A percentile compares a stretch with the other conserved stretches of the same genome.
phyloP scores from a whole-genome alignment of 2,888 invertebrate genomes.

The Eupithecia subfuscata region DNA sequence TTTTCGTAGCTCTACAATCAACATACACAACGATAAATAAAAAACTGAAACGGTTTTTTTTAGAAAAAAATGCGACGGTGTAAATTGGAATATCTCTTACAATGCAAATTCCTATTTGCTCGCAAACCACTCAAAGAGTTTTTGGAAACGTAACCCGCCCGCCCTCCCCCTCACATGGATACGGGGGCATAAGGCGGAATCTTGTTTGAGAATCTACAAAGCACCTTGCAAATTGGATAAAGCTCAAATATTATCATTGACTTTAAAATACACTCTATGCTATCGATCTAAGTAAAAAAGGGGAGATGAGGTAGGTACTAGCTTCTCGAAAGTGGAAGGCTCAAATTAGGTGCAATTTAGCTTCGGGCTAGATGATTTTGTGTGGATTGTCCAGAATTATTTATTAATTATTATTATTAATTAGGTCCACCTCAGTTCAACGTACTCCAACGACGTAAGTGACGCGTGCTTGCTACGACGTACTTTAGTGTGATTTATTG shows the following conservation, averaged over 20 bases:
- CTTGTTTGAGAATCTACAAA: background rate
- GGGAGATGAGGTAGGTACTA: no score
- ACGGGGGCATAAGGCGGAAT: background rate
- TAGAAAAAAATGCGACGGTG: background rate
- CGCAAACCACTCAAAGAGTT: slow-evolving; percentile 48
- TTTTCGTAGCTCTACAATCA: background rate
- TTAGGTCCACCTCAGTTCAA: no score
- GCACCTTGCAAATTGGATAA: background rate
- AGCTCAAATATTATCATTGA: background rate
- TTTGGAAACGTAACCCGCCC: slow-evolving; percentile 37
- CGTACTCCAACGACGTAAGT: no score
- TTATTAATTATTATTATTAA: no score
- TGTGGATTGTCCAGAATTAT: no score
- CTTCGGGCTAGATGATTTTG: no score
- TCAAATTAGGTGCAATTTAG: no score
- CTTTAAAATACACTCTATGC: background rate
- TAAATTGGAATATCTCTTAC: slow-evolving; percentile 58
- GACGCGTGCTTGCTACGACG: no score
- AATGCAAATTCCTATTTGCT: slow-evolving; percentile 64
- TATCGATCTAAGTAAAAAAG: no score
- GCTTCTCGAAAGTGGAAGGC: no score
- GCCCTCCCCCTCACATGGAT: background rate
- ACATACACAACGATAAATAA: background rate
- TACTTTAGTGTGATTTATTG: no score
- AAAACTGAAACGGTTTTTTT: background rate